Evolutionary conservation across 1,140 invertebrate species (phyloP).

Genomic region (Pachypeltis micranthus): DNA sequence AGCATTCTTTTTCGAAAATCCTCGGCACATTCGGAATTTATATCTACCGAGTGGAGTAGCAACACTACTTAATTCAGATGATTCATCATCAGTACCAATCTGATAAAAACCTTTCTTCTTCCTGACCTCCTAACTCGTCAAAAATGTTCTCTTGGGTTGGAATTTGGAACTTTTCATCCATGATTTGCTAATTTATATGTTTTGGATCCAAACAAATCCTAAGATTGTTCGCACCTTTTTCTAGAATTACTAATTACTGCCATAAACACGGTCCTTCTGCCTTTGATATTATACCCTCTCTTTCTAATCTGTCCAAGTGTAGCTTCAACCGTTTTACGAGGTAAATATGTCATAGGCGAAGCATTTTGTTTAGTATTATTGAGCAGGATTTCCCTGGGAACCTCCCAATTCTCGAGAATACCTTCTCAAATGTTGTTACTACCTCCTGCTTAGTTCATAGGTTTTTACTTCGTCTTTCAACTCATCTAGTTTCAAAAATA

Average conservation of each 20-base stretch:
- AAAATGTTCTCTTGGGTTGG: slow-evolving; percentile 22
- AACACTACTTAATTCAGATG: slow-evolving; percentile 26
- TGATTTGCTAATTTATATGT: slow-evolving; percentile 25
- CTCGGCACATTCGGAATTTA: slow-evolving; percentile 31
- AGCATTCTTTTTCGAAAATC: slow-evolving; percentile 21
- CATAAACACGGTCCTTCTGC: background rate
- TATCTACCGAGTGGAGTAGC: slow-evolving; percentile 31
- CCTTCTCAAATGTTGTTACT: background rate
- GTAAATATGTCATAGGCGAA: too few species aligned
- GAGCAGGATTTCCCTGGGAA: too few species aligned
- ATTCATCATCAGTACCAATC: slow-evolving; percentile 24
- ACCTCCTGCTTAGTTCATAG: background rate
- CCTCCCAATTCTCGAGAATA: background rate
- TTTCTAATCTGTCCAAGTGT: too few species aligned
- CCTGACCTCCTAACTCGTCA: slow-evolving; percentile 19
- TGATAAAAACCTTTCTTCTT: slow-evolving; percentile 26
- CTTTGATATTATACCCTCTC: background rate
- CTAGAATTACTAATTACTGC: background rate
- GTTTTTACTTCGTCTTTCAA: too few species aligned
- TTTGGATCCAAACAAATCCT: slow-evolving; percentile 27
- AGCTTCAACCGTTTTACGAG: too few species aligned
- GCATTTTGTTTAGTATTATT: too few species aligned
- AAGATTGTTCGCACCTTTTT: background rate
- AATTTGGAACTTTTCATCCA: slow-evolving; percentile 21
- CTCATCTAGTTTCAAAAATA: too few species aligned